Base-by-base conservation (phyloP, 2,888 invertebrate species). In the Frankliniella fusca region DNA sequence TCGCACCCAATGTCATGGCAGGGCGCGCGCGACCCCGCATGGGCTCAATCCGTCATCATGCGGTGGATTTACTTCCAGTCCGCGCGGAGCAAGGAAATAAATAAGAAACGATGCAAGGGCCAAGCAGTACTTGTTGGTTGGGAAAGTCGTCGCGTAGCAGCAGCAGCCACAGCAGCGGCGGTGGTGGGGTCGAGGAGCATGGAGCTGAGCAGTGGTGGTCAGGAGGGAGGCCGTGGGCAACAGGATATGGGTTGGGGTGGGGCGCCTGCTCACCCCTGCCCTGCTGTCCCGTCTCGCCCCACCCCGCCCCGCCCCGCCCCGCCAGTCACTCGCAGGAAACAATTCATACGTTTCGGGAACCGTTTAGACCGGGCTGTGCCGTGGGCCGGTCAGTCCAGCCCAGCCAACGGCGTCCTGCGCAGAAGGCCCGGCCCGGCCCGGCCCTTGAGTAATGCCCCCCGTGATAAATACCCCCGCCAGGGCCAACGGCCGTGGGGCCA, bases 341-440 rank as follows among this genome's bases (percentile, higher is more conserved):
- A 61, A 61, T 61, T 61, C 61, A 61, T 61, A 61, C 61, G 61
- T 18, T 61, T 61, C 61, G 61, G 61, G 61, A 61, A 61, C 61
- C 61, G 61, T 61, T 61, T 61, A 61, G 61, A 61, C 12, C 61
- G 3, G 38, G 38, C 38, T 38, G 5, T 2, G 38, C 38, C 38
- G 38, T 5, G 38, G 38, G 38, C 38, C 38, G 38, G 38, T 2
- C 38, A 3, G 38, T 38, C 38, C 38, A 38, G 38, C 5, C 38
- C 38, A 38, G 38, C 5, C 38, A 38, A 5, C 38, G 2, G 38
- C 38, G 38, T 38, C 38, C 38, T 38, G 38, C 38, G 5, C 38
- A 38, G 38, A 2, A 38, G 38, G 61, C 7, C 61, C 61, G 18
- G 20, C 18, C 61, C n/a, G 61, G 18, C 61, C 61, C 61, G 20